Evolutionary conservation across 2,888 invertebrate genomes (phyloP), one percentile per base, ranked within the genome.

Genomic region (Deilephila elpenor): DNA sequence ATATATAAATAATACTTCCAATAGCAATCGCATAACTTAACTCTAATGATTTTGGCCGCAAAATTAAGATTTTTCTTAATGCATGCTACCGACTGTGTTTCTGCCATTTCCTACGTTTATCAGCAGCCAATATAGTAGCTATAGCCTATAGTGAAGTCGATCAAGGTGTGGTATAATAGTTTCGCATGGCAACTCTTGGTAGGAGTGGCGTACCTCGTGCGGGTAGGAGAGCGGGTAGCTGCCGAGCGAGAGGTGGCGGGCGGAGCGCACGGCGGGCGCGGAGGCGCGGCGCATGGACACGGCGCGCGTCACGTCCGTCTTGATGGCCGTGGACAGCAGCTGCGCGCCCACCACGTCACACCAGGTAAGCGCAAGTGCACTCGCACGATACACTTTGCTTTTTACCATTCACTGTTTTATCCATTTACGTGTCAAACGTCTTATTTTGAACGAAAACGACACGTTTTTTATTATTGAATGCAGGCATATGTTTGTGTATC

Each of bases 281-380:
- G 94, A 89, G 83, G 95, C 90, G 86, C 94, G 91, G 59, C 94
- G 90, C 84, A 91, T 78, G 74, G 86, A 84, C 85, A 95, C 89
- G 79, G 94, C 93, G 83, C 91, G 93, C 81, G 92, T 91, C 91
- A 97, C 95, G 92, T 97, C 97, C 85, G 96, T 97, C 96, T 97
- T 97, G 95, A 97, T 95, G 82, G 96, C 96, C 87, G 96, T 96
- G 89, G 96, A 96, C 95, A 98, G 95, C 90, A 98, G 95, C 97
- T 98, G 96, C 78, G 82, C 82, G 79, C 83, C 74, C 34, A 83
- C 85, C 80, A 76, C 78, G 75, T 77, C 75, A 75, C 71, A 77
- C 76, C 78, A 14, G 37, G 37, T 44, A 32, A 19, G 64, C 37
- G 14, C 51, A 14, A 14, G 19, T 56, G 37, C 37, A 34, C 34